Evolutionary conservation across 1,140 invertebrate genomes (phyloP), one percentile per base, ranked within the genome.

Genomic region (Microplitis demolitor): DNA sequence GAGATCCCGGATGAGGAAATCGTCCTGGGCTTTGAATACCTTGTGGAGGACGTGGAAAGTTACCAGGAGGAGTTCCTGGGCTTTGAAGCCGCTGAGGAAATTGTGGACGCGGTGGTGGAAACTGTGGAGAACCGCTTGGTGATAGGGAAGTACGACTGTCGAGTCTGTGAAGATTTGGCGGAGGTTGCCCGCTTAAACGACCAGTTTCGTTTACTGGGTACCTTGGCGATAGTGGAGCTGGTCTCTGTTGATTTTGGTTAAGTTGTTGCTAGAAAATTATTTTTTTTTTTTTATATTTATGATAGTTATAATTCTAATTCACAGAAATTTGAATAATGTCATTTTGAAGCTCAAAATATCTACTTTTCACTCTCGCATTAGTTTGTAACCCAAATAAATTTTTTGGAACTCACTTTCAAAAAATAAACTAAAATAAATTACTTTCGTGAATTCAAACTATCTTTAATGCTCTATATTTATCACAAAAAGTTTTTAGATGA

Each of bases 111-210:
- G 74, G 67, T 63, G 71, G 74, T 0, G 73, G 73, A 66, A 74
- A 73, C 31, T 73, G 74, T 9, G 78, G 81, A 11, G 81, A 73
- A 33, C 85, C 77, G 13, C 78, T 72, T 3, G 53, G 56, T 3
- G 77, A 66, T 31, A 83, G 33, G 9, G 77, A 76, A 16, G 87
- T 79, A 56, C 88, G 83, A 9, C 85, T 88, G 60, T 90, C 89
- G 31, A 82, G 76, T 81, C 88, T 85, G 9, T 79, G 84, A 5
- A 87, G 82, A 4, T 82, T 81, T 14, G 85, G 87, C 16, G 73
- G 77, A 51, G 74, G 76, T 24, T 71, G 76, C 70, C 69, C 75
- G 74, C 67, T 68, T 9, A 75, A 76, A 39, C 79, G 78, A 6
- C 74, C 80, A 39, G 78, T 82, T 76, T 83, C 84, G 74, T 84